Base-by-base conservation (phyloP, 2,888 invertebrate species). In the Lingula anatina region DNA sequence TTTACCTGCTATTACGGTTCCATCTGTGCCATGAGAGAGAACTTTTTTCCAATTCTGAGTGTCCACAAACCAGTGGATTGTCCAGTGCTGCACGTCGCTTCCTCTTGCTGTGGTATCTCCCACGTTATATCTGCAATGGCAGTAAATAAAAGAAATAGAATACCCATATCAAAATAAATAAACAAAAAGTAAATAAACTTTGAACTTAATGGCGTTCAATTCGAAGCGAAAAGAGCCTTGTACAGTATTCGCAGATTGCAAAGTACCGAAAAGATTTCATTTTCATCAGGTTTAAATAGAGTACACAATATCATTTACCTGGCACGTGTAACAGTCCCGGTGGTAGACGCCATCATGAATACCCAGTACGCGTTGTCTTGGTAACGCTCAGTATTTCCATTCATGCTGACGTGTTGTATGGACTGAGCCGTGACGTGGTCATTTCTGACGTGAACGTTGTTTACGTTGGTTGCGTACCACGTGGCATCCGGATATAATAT, bases 271-370 rank as follows among this genome's bases (percentile, higher is more conserved):
- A n/a, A n/a, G n/a, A n/a, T n/a, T n/a, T n/a, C n/a, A n/a, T n/a
- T n/a, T n/a, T n/a, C n/a, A n/a, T n/a, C n/a, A n/a, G n/a, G n/a
- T n/a, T n/a, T n/a, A n/a, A n/a, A n/a, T n/a, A n/a, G n/a, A n/a
- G n/a, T n/a, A n/a, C n/a, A n/a, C n/a, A n/a, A n/a, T n/a, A n/a
- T n/a, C n/a, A n/a, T n/a, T n/a, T n/a, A n/a, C n/a, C n/a, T 21
- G 12, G 41, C 38, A 18, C 35, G 35, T 38, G 40, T 42, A 18
- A 36, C 43, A 18, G 31, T 35, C 2, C 48, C 48, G 2, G 36
- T 44, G 1, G 48, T 48, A n/a, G 48, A 35, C 21, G 35, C 44
- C 12, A 36, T 41, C n/a, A 38, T 35, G 43, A 36, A 44, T 20
- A 37, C 37, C 48, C 48, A 48, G 20, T 43, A 48, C 2, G 25